phyloP scores from a whole-genome alignment of 2,888 invertebrate species.

The Euzetes globulus region DNA sequence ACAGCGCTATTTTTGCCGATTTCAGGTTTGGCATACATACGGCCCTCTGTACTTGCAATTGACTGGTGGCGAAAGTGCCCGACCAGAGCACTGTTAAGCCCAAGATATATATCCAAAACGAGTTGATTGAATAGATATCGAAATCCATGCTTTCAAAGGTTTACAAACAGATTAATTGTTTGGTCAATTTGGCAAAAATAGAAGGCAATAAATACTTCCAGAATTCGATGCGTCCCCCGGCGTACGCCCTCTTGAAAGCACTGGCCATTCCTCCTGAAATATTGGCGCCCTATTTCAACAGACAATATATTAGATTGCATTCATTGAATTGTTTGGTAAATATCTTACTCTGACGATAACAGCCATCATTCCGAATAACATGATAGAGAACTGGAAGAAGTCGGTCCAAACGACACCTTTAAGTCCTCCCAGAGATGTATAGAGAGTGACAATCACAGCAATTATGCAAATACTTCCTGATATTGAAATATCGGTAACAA shows the following conservation, averaged over 20 bases:
- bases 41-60: not conserved
- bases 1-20: slow-evolving; percentile 21
- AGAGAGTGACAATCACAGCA: not conserved
- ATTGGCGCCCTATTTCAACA: not conserved
- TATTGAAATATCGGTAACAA: slow-evolving; percentile 5
- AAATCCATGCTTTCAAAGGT: slow-evolving; percentile 12
- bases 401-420: slow-evolving; percentile 25
- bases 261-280: slow-evolving; percentile 4
- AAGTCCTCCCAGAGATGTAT: slow-evolving; percentile 20
- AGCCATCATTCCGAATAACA: not conserved
- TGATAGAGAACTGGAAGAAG: slow-evolving; percentile 3
- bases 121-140: not conserved
- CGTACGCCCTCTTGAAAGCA: not conserved
- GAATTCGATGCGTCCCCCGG: slow-evolving; percentile 11
- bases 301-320: not conserved
- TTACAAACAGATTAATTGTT: not conserved
- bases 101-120: not conserved
- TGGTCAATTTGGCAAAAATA: too few species aligned
- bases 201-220: slow-evolving; percentile 6
- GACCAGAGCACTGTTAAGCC: not conserved
- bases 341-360: not conserved
- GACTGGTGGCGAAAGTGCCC: not conserved
- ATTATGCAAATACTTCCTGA: not conserved
- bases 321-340: not conserved
- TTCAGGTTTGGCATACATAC: slow-evolving; percentile 4